Base-by-base conservation (phyloP, 2,113 vertebrate genomes). In the Scortum barcoo region DNA sequence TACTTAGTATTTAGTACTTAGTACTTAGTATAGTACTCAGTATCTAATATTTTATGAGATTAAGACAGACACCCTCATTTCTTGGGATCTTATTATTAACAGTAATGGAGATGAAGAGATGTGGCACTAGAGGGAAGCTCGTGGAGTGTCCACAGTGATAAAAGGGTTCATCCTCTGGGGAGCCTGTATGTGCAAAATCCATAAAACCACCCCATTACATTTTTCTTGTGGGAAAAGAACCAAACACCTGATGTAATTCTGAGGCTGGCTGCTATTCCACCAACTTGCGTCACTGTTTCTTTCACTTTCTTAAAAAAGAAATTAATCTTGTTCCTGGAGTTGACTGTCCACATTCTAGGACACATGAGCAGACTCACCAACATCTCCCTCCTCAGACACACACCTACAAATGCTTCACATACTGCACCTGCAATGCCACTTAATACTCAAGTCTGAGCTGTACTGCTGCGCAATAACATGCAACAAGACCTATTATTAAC, bases 401-500 rank as follows among this genome's bases (percentile, higher is more conserved):
- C 1, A 1, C 17, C 28, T 10, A 24, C 20, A 54, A 54, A 56
- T 28, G 40, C 42, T 19, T n/a, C 24, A 28, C 36, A 20, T 44
- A 24, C 69, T 38, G 22, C 56, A 67, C 22, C 42, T 68, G 30
- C 38, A 56, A 68, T 22, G n/a, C 48, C 48, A 22, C 58, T 38
- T 44, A 72, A 69, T 20, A 24, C 3, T 42, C 56, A 58, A 50
- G 33, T 10, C 57, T 14, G 38, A 28, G 9, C 24, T 16, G 11
- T 2, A 20, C 9, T 19, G 12, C 20, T 38, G 5, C 11, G 40
- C 38, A 19, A 11, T 36, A 38, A 38, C 54, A 9, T 10, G 24
- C 33, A 33, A 50, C 48, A 36, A n/a, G 51, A 83, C 42, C 19
- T 28, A 51, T 61, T 5, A 73, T 70, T 22, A 54, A 28, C 36